These are phyloP conservation scores for Lasioglossum marginatum DNA, from an alignment of 2,888 invertebrate genomes.

Conservation along the genomic window DNA sequence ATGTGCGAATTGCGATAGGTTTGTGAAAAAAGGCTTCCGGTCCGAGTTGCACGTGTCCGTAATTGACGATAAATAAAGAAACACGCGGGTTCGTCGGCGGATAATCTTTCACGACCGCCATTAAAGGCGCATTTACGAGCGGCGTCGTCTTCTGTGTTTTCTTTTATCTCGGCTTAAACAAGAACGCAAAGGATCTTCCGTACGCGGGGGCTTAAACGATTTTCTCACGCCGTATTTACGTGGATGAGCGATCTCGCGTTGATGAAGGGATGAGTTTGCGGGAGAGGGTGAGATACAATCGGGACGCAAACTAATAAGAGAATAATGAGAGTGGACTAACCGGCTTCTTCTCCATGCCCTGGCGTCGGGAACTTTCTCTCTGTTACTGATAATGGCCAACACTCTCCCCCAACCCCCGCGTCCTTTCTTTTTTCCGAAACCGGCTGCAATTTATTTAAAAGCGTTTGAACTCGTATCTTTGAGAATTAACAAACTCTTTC, in stretches of 20 bases:
- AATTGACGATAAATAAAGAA: constrained; percentile 58
- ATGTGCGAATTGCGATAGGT: constrained; percentile 22
- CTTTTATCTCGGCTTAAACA: constrained; percentile 71
- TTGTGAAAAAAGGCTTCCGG: constrained; percentile 8
- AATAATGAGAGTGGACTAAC: constrained; percentile 43
- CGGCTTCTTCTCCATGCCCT: constrained; percentile 20
- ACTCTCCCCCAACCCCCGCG: too few relatives aligned
- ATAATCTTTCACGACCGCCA: constrained; percentile 62
- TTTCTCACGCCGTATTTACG: constrained; percentile 71
- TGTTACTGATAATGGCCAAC: constrained; percentile 45
- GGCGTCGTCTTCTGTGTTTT: constrained; percentile 60
- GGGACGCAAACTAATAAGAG: constrained; percentile 55
- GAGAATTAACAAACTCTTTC: constrained; percentile 39
- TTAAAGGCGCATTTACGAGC: constrained; percentile 65
- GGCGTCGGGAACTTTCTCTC: constrained; percentile 42
- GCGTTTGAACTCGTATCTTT: constrained; percentile 22
- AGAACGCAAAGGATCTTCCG: constrained; percentile 70
- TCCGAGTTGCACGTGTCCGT: constrained; percentile 21
- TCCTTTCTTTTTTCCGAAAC: neutral
- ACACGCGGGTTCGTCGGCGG: constrained; percentile 46
- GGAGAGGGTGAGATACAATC: constrained; percentile 48
- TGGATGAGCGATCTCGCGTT: constrained; percentile 68
- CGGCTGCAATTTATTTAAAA: constrained; percentile 35
- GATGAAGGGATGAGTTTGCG: constrained; percentile 61
- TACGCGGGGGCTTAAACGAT: constrained; percentile 68